Conservation (phyloP, 1,140 invertebrate genomes). For the Phortica variegata region DNA sequence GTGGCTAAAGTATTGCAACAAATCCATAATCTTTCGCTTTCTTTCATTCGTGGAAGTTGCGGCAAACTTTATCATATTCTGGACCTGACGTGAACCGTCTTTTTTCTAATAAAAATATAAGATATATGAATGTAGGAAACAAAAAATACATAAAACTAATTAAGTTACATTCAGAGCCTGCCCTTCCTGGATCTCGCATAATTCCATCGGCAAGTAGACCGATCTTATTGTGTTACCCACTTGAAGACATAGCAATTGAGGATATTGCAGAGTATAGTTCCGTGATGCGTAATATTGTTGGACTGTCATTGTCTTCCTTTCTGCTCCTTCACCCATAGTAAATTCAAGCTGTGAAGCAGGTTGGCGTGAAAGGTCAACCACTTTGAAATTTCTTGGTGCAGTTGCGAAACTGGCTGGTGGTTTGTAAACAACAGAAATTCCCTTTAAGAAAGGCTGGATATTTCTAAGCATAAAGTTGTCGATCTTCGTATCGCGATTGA, state of each 20-base stretch:
- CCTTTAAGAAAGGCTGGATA: constrained; percentile 21
- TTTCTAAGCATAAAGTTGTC: neutral
- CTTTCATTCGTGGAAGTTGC: constrained; percentile 64
- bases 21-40: constrained; percentile 65
- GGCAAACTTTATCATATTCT: constrained; percentile 66
- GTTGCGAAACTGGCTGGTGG: constrained; percentile 29
- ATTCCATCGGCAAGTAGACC: constrained; percentile 64
- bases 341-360: constrained; percentile 55
- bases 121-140: neutral
- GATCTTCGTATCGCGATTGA: neutral
- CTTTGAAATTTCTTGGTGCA: constrained; percentile 54
- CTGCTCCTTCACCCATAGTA: no score
- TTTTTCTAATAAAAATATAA: constrained; percentile 44
- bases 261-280: constrained; percentile 56
- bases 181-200: constrained; percentile 63
- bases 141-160: constrained; percentile 1
- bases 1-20: constrained; percentile 59
- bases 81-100: constrained; percentile 61
- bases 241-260: constrained; percentile 64
- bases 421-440: constrained; percentile 33
- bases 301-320: constrained; percentile 48
- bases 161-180: constrained; percentile 60
- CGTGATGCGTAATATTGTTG: constrained; percentile 58
- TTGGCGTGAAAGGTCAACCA: constrained; percentile 58
- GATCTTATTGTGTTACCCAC: constrained; percentile 61